Base-by-base conservation (phyloP, 2,797 vertebrate species). In the Halcyon badia region DNA sequence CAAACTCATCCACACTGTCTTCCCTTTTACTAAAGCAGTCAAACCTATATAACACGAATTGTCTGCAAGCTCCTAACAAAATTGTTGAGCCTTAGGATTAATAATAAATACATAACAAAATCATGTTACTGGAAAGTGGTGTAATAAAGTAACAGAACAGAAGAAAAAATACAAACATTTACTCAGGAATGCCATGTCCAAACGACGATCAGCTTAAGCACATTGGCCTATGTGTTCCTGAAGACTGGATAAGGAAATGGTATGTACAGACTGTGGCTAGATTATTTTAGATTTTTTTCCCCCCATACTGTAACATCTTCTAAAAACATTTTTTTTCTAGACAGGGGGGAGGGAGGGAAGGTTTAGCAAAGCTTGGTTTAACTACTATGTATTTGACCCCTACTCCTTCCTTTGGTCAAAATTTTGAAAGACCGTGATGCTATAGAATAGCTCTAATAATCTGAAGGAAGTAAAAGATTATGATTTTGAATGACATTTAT, bases 21-120 rank as follows among this genome's bases (percentile, higher is more conserved):
- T 81, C 60, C 49, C 77, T 89, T 95, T 60, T 41, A 86, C 81
- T 91, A 96, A 54, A 92, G 69, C 57, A 96, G 76, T 78, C 90
- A 94, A 91, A 92, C 9, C 25, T 15, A 24, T 35, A 14, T 24
- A 73, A 70, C 15, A 57, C 2, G 0, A 70, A 84, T 6, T 42
- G 24, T 39, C 92, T 69, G 70, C 48, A 85, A 87, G 93, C 41
- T 56, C 81, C 17, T 30, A 65, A 44, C 8, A 80, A 15, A 44
- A 10, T 78, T 56, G 58, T 85, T 86, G 81, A 96, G 68, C 44
- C 11, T n/a, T 31, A 46, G 48, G 7, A 56, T 68, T 71, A 92
- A 51, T 26, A 41, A 81, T 80, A 58, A 11, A 89, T 49, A 73
- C 4, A 25, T 57, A 83, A 83, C 26, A 42, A 89, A 81, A 65